Evolutionary conservation across 2,113 vertebrate genomes (phyloP).

Genomic region (Aleadryas rufinucha): DNA sequence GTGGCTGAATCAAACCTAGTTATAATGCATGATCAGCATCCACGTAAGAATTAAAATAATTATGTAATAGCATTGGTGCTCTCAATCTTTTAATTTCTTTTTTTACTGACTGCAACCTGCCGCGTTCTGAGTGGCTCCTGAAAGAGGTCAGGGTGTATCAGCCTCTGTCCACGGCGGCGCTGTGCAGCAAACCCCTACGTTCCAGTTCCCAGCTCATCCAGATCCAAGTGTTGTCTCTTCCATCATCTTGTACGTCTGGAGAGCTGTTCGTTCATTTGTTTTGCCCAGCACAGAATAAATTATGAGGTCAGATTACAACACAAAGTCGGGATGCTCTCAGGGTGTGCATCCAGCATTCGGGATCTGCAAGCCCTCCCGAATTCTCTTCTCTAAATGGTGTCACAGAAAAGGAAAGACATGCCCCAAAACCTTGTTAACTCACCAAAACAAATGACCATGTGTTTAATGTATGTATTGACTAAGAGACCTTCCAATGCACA

Average conservation of each 20-base stretch:
- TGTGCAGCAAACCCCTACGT: fast-evolving
- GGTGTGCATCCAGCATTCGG: not conserved
- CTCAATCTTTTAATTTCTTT: not conserved
- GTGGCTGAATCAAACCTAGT: not conserved
- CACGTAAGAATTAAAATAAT: not conserved
- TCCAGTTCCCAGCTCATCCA: not conserved
- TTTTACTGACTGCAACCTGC: not conserved
- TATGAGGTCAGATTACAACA: not conserved
- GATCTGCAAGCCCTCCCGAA: not conserved
- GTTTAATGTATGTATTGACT: not conserved
- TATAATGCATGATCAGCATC: not conserved
- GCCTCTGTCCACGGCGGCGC: not conserved
- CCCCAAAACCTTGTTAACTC: not conserved
- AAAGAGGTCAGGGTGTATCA: not conserved
- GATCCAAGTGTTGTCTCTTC: not conserved
- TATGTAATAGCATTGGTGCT: fast-evolving
- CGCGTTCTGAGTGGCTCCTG: not conserved
- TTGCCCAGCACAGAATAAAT: not conserved
- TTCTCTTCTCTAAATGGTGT: not conserved
- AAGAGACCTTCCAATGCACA: not conserved
- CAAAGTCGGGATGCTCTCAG: not conserved
- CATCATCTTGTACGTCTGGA: fast-evolving
- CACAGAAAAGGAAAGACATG: not conserved
- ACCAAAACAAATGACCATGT: not conserved
- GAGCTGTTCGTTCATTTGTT: not conserved